Evolutionary conservation across 2,113 vertebrate genomes (phyloP).

Genomic region (Clinocottus analis): DNA sequence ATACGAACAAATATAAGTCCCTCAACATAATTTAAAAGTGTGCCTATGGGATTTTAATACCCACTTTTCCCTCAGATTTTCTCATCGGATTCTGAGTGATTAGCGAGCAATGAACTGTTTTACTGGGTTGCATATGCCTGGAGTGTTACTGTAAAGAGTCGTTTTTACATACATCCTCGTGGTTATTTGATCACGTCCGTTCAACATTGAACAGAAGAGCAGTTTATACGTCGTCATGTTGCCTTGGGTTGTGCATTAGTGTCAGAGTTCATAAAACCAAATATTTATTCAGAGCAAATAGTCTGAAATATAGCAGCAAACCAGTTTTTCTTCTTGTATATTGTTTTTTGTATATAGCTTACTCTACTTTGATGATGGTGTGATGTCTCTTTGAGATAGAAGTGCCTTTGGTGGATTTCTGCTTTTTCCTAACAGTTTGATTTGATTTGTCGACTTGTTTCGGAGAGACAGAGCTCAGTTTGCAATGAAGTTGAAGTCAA

Average conservation of each 20-base stretch:
- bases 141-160: constrained; percentile 29
- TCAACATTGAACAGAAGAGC: constrained; percentile 7
- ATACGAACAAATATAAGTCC: no score
- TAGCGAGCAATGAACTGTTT: constrained; percentile 7
- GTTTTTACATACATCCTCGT: not conserved
- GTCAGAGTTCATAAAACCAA: constrained; percentile 48
- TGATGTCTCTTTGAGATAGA: constrained; percentile 39
- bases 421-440: constrained; percentile 28
- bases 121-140: constrained; percentile 10
- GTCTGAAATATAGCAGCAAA: constrained; percentile 42
- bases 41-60: not conserved
- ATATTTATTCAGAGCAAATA: constrained; percentile 74
- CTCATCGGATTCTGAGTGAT: not conserved
- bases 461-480: constrained; percentile 15
- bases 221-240: not conserved
- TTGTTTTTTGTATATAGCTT: constrained; percentile 71
- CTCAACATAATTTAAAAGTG: no score
- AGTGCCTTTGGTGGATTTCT: constrained; percentile 57
- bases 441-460: constrained; percentile 19
- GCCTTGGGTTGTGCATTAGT: constrained; percentile 22
- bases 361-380: constrained; percentile 35
- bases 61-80: not conserved
- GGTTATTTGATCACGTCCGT: constrained; percentile 6
- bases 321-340: constrained; percentile 61
- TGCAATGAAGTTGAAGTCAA: constrained; percentile 26